Percentiles rank a stretch among this genome's conserved stretches.
Evolutionary conservation across 2,113 vertebrate genomes (phyloP).

Genomic region (Hydrolagus affinis): DNA sequence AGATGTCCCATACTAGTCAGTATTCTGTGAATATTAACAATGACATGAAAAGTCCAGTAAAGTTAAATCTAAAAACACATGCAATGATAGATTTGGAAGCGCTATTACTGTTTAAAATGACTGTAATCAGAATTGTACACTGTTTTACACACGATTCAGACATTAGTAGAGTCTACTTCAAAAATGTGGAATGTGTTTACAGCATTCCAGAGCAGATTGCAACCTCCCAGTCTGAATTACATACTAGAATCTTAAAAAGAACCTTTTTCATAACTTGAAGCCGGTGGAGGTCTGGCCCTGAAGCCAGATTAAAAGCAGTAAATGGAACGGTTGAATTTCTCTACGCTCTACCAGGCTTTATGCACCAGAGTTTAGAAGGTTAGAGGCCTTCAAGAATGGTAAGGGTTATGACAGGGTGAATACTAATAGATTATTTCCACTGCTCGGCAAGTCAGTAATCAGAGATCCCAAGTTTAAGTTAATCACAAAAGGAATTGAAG

Average conservation of each 20-base stretch:
- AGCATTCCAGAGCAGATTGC: conserved; percentile 16
- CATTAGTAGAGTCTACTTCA: conserved; percentile 9
- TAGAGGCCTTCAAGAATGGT: neutral
- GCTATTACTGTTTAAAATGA: neutral
- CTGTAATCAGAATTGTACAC: neutral
- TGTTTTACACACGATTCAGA: neutral
- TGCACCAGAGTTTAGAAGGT: neutral
- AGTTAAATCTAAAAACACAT: neutral
- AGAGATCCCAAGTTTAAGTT: neutral
- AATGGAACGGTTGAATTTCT: neutral
- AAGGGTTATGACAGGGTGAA: neutral
- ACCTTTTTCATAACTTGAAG: conserved; percentile 20
- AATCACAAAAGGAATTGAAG: neutral
- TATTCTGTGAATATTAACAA: neutral
- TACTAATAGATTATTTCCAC: neutral
- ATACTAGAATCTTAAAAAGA: conserved; percentile 17
- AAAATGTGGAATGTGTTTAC: conserved; percentile 29
- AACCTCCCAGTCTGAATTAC: neutral
- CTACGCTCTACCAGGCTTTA: neutral
- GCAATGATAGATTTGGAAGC: no score
- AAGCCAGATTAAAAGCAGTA: neutral
- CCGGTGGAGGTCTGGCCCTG: neutral
- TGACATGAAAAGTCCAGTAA: neutral
- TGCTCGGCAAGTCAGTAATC: neutral
- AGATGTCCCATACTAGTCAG: neutral